A percentile compares a stretch with the other conserved stretches of the same genome.
phyloP scores from a whole-genome alignment of 2,797 vertebrate genomes.

The Melanotaenia boesemani region DNA sequence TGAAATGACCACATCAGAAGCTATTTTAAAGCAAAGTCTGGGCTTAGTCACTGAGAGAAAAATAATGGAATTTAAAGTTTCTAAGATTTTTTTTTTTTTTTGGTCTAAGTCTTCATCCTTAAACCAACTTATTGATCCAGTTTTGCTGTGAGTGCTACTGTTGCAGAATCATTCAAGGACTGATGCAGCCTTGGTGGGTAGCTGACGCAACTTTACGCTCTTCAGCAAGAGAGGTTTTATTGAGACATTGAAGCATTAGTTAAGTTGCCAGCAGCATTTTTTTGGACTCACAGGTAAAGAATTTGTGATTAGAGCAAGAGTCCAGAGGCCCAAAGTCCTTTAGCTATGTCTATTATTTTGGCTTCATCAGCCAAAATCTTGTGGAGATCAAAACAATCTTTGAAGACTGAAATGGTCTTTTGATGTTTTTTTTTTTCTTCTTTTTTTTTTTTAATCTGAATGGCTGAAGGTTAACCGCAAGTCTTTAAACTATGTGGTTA shows the following conservation, averaged over 20 bases:
- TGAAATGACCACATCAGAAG: neutral
- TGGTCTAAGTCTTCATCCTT: conserved; percentile 16
- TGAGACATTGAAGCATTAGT: neutral
- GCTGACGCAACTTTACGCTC: neutral
- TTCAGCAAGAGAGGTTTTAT: conserved; percentile 3
- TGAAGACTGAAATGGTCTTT: conserved; percentile 55
- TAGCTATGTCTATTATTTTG: conserved; percentile 42
- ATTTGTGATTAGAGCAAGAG: conserved; percentile 22
- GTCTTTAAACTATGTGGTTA: conserved; percentile 41
- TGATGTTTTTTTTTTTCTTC: conserved; percentile 39
- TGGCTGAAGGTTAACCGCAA: conserved; percentile 51
- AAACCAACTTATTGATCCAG: conserved; percentile 33
- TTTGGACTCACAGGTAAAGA: conserved; percentile 18
- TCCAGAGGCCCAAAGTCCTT: conserved; percentile 26
- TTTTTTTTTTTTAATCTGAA: neutral
- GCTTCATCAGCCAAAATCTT: conserved; percentile 61
- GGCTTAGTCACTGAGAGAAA: neutral
- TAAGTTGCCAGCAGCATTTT: conserved; percentile 5
- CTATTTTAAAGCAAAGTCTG: too few species aligned
- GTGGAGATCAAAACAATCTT: conserved; percentile 62
- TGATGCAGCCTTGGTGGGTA: neutral
- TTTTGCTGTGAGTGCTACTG: conserved; percentile 40
- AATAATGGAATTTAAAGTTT: neutral
- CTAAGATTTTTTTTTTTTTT: neutral
- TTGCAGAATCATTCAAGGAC: conserved; percentile 11